Evolutionary conservation across 2,888 invertebrate species (phyloP).

Genomic region (Sycophila texana): DNA sequence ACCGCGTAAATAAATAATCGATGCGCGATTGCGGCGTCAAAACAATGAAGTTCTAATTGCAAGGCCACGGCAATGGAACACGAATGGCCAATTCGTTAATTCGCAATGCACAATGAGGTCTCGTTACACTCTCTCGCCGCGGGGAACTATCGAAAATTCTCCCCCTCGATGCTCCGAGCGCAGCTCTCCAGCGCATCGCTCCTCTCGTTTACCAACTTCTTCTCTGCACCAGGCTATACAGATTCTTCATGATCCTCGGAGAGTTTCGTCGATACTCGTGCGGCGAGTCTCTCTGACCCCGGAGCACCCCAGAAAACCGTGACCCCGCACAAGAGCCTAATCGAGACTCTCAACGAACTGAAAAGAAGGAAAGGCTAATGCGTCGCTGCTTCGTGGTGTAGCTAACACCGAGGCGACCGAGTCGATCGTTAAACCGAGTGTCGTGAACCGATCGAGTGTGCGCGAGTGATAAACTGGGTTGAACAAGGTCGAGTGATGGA

Average conservation of each 20-base stretch:
- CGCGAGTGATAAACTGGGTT: neutral
- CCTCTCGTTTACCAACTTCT: neutral
- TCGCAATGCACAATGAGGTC: constrained; percentile 8
- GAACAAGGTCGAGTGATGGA: constrained; percentile 64
- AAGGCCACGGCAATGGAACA: neutral
- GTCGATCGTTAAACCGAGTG: neutral
- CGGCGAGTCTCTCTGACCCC: too few species aligned
- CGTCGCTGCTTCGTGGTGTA: neutral
- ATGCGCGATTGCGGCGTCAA: neutral
- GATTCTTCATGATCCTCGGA: too few species aligned
- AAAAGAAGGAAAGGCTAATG: neutral
- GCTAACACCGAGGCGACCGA: neutral
- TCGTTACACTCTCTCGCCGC: neutral
- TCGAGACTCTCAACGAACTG: too few species aligned
- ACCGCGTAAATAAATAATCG: constrained; percentile 36
- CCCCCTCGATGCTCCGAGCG: neutral
- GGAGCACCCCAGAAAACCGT: too few species aligned
- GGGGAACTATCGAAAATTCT: too few species aligned
- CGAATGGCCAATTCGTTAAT: constrained; percentile 16
- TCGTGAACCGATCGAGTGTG: neutral
- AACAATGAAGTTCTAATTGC: constrained; percentile 36
- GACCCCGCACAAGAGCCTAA: too few species aligned
- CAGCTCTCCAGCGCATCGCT: neutral
- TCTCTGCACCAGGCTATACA: too few species aligned
- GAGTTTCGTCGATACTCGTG: too few species aligned